A percentile compares a stretch with the other conserved stretches of the same genome.
Conservation (phyloP, 2,113 vertebrate species). For the Recurvirostra avosetta region DNA sequence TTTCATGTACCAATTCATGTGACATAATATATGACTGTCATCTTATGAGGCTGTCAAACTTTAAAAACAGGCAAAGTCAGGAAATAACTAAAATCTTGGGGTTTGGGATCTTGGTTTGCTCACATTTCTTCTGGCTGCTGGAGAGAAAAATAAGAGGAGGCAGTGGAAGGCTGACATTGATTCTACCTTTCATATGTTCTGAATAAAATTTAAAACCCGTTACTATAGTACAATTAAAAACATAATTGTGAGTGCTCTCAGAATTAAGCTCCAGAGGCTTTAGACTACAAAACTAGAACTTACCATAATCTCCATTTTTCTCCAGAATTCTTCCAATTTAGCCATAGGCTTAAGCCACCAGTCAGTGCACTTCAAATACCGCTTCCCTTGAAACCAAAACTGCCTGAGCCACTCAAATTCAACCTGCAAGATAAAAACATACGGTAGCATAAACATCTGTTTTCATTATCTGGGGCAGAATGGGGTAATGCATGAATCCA, state of each 20-base stretch:
- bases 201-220: constrained; percentile 12
- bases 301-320: constrained; percentile 92
- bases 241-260: not conserved
- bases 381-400: constrained; percentile 96
- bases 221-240: constrained; percentile 19
- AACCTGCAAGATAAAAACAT: constrained; percentile 74
- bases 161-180: not conserved
- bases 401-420: constrained; percentile 97
- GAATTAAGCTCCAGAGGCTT: not conserved
- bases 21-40: not conserved
- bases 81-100: not conserved
- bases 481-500: not conserved
- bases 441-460: not conserved
- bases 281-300: constrained; percentile 44
- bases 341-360: constrained; percentile 93
- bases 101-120: not conserved
- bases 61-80: not conserved
- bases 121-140: not conserved
- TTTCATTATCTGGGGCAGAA: not conserved
- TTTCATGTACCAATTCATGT: not conserved
- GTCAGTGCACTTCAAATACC: constrained; percentile 87
- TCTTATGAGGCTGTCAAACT: not conserved
- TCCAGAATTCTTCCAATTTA: constrained; percentile 88
- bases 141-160: not conserved
- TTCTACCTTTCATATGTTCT: not conserved